Evolutionary conservation across 2,797 vertebrate species (phyloP), one percentile per base, ranked within the genome.

Genomic region (Geotrypetes seraphini): DNA sequence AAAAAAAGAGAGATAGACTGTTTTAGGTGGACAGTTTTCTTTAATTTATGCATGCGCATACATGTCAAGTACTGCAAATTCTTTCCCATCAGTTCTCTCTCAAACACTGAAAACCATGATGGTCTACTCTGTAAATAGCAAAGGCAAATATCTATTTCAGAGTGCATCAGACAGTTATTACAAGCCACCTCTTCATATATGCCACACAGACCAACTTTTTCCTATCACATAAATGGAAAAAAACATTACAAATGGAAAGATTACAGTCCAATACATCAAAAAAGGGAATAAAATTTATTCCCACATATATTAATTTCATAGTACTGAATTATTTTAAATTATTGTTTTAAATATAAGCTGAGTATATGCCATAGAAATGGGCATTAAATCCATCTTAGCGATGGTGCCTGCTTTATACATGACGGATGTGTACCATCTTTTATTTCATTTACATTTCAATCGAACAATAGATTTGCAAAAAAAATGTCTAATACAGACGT

Each of bases 401-500:
- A 94, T 92, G 92, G 90, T 85, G 84, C 80, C 85, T 86, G 86
- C 90, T 87, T 88, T 93, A 90, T 92, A 92, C 89, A 92, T 88
- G 88, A 97, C 85, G 69, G 92, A 88, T 93, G 87, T 86, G 88
- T 88, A 92, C 91, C 91, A 93, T 94, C 90, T 87, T 86, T 87
- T 89, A 90, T 84, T 87, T 90, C 76, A 90, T 92, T 89, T 92
- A 93, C 86, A 91, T 86, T 89, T 95, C 88, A 96, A 97, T 92
- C 91, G 85, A 95, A 95, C 86, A 95, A 92, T 94, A 96, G 92
- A 93, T 94, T 96, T 70, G 86, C 88, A 92, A 96, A 94, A 87
- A 88, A 97, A 94, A 91, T 93, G 92, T 96, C 93, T 96, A 96
- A 97, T 95, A 96, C 92, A 95, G 93, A 97, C 92, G 87, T 95